Evolutionary conservation across 2,888 invertebrate genomes (phyloP).

Genomic region (Plagiodera versicolora): DNA sequence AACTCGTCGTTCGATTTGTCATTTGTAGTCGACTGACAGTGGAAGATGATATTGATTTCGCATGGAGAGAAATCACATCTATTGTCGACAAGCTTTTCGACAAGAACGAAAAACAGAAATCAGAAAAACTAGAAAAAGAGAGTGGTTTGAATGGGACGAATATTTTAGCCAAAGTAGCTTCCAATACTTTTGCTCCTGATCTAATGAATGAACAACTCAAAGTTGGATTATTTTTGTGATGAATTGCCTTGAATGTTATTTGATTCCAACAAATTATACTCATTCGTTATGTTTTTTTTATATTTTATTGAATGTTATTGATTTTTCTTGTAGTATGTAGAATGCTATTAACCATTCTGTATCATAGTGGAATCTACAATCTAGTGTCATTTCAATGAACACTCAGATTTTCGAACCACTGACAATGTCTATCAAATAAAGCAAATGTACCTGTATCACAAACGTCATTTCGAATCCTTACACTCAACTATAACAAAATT

Average conservation of each 20-base stretch:
- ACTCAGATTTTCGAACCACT: background rate
- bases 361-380: too few relatives aligned
- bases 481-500: conserved; percentile 22
- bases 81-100: conserved; percentile 13
- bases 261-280: too few relatives aligned
- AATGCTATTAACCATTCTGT: too few relatives aligned
- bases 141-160: conserved; percentile 8
- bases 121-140: conserved; percentile 5
- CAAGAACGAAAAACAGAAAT: background rate
- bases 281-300: too few relatives aligned
- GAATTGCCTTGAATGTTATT: too few relatives aligned
- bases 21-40: conserved; percentile 75
- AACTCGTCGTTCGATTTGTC: conserved; percentile 77
- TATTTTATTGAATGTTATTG: too few relatives aligned
- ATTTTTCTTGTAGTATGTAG: too few relatives aligned
- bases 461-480: conserved; percentile 26
- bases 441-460: conserved; percentile 10
- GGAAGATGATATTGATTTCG: conserved; percentile 71
- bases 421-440: background rate
- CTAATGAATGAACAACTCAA: conserved; percentile 27
- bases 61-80: conserved; percentile 58
- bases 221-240: conserved; percentile 26
- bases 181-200: conserved; percentile 18
- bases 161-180: conserved; percentile 14
- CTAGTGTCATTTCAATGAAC: too few relatives aligned